Evolutionary conservation across 2,113 vertebrate species (phyloP).

Genomic region (Lagenorhynchus albirostris): DNA sequence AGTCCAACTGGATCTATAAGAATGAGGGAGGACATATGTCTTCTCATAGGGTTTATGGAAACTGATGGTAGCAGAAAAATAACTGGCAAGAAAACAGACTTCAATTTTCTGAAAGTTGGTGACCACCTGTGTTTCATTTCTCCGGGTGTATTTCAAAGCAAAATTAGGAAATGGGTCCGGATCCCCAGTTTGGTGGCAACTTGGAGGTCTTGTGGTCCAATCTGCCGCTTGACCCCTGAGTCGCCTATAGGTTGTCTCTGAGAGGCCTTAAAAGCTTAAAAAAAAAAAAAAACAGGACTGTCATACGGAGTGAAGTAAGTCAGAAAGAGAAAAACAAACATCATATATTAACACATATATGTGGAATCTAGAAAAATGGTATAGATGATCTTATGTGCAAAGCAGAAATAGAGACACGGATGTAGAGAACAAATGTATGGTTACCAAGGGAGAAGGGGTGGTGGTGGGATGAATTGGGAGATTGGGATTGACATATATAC

Average conservation of each 20-base stretch:
- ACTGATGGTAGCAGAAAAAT: not conserved
- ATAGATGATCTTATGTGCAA: too few species aligned
- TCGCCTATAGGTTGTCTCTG: not conserved
- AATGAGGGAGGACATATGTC: not conserved
- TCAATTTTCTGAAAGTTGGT: not conserved
- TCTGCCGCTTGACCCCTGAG: accelerated
- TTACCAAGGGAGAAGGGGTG: too few species aligned
- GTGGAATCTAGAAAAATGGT: too few species aligned
- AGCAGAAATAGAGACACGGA: too few species aligned
- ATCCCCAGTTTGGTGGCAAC: not conserved
- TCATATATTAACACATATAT: too few species aligned
- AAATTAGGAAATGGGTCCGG: not conserved
- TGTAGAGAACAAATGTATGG: too few species aligned
- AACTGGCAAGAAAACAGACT: not conserved
- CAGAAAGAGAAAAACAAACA: too few species aligned
- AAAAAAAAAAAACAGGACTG: too few species aligned
- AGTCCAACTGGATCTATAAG: not conserved
- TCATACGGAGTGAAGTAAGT: too few species aligned
- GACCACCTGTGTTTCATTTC: not conserved
- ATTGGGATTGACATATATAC: too few species aligned
- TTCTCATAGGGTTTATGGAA: not conserved
- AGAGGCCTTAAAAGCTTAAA: not conserved
- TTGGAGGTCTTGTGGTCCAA: not conserved
- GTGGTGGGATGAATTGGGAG: too few species aligned
- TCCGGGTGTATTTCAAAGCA: not conserved